These are phyloP conservation scores for Polypedilum pembai DNA, from an alignment of 1,140 invertebrate species.

Conservation along the genomic window DNA sequence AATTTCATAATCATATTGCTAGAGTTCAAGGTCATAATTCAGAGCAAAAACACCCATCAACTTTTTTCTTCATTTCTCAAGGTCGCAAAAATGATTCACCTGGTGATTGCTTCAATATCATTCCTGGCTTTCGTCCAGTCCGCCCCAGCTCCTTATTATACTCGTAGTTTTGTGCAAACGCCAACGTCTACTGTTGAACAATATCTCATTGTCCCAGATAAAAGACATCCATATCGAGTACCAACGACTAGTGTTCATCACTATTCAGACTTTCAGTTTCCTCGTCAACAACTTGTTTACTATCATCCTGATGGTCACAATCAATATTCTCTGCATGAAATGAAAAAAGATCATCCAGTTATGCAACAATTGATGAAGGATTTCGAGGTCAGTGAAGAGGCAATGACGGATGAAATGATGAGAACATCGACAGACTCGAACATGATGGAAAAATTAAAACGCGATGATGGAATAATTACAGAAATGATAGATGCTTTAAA, in stretches of 20 bases:
- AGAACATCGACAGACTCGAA: neutral
- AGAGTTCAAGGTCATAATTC: too few species aligned
- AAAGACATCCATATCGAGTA: neutral
- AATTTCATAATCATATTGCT: too few species aligned
- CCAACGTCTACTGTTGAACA: neutral
- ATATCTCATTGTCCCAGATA: neutral
- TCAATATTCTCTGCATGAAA: neutral
- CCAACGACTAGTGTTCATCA: neutral
- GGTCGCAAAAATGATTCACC: neutral
- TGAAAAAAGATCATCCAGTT: neutral
- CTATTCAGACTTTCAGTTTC: constrained; percentile 4
- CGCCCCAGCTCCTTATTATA: neutral
- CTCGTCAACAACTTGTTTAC: constrained; percentile 20
- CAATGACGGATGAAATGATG: neutral
- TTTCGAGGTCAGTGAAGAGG: neutral
- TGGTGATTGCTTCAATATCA: neutral
- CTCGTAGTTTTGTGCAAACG: neutral
- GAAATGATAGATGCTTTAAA: neutral
- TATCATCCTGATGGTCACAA: neutral
- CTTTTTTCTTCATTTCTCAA: neutral
- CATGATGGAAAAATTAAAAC: neutral
- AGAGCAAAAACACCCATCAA: neutral
- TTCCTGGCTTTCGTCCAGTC: neutral
- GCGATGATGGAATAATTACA: neutral
- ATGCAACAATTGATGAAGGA: neutral